Evolutionary conservation across 2,888 invertebrate genomes (phyloP), one percentile per base, ranked within the genome.

Genomic region (Sinhomidia bicolor): DNA sequence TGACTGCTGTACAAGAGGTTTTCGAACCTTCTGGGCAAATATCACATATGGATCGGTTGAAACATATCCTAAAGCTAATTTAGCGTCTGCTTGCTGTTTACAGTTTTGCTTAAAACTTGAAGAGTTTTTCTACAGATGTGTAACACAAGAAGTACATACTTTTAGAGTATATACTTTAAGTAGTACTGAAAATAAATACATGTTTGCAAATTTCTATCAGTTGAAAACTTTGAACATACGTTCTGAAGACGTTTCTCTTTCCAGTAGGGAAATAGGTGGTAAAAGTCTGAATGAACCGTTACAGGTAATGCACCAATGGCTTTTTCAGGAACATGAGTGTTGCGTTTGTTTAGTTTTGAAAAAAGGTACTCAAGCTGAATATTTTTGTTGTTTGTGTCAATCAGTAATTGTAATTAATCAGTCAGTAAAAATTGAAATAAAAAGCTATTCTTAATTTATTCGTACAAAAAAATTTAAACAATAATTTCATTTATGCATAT

Each of bases 341-440:
- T 47, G 0, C 86, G 54, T 12, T 57, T 41, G n/a, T 86, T 86
- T 7, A 86, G 47, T 17, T 81, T 51, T 10, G 86, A 17, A 29
- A 86, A 86, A 74, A 86, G 60, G 17, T 74, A 86, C 57, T 86
- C 86, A 5, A 86, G 29, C 86, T 81, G 41, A n/a, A n/a, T n/a
- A n/a, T n/a, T n/a, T n/a, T n/a, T n/a, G n/a, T n/a, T n/a, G n/a
- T n/a, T n/a, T n/a, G n/a, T n/a, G n/a, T n/a, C n/a, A n/a, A n/a
- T n/a, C n/a, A n/a, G n/a, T n/a, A n/a, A n/a, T n/a, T n/a, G n/a
- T n/a, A n/a, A n/a, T n/a, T n/a, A 83, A 74, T n/a, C 26, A 36
- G 20, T 74, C 0, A 29, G 1, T 5, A 26, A 74, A 74, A 32
- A 44, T 14, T 23, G n/a, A 23, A 14, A 44, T 44, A 14, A 6